Conservation (phyloP, 2,797 vertebrate species). For the Tokudaia muenninki region DNA sequence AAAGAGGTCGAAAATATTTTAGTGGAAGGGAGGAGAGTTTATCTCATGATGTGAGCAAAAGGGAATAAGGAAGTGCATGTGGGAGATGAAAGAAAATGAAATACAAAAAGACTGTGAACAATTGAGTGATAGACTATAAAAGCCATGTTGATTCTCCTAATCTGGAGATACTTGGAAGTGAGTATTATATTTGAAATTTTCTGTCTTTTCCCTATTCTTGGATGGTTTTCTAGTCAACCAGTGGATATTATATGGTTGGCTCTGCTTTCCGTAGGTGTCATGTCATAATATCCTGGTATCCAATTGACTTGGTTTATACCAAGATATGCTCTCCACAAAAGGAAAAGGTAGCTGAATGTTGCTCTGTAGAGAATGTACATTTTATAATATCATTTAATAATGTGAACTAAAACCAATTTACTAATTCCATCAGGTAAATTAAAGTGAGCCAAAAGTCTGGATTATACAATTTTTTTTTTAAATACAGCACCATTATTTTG, state of each 20-base stretch:
- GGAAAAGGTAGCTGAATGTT: neutral
- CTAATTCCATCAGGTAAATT: neutral
- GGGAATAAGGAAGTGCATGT: constrained; percentile 37
- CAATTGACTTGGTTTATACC: constrained; percentile 33
- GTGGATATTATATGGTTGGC: neutral
- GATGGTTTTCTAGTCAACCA: neutral
- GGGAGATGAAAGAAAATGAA: neutral
- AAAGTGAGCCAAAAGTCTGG: constrained; percentile 17
- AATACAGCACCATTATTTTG: neutral
- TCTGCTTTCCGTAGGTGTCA: neutral
- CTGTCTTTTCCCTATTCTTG: neutral
- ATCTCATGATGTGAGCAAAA: constrained; percentile 22
- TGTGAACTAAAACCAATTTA: constrained; percentile 23
- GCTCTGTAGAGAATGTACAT: constrained; percentile 2
- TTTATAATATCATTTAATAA: constrained; percentile 62
- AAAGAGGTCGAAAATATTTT: constrained; percentile 28
- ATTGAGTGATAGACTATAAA: neutral
- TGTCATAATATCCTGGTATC: neutral
- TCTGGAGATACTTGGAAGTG: neutral
- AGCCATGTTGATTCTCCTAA: neutral
- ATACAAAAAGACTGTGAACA: neutral
- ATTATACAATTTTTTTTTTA: neutral
- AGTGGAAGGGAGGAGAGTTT: constrained; percentile 12
- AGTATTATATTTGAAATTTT: neutral
- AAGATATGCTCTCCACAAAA: neutral